These are phyloP conservation scores for Ataeniobius toweri DNA, from an alignment of 2,797 vertebrate species.

Conservation along the genomic window DNA sequence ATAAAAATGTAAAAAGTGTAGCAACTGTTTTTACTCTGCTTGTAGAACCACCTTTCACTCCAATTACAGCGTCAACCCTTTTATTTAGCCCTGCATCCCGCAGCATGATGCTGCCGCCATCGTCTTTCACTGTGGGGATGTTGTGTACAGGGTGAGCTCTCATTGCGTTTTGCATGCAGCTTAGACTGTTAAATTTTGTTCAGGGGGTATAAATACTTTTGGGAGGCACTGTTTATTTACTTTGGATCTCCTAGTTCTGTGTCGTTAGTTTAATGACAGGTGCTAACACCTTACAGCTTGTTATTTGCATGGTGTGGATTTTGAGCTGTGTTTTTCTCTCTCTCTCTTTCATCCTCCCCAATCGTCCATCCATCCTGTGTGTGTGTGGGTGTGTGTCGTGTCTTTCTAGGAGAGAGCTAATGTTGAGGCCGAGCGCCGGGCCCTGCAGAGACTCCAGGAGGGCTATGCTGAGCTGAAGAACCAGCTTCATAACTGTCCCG, in stretches of 20 bases:
- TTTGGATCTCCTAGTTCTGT: neutral
- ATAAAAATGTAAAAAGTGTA: too few relatives aligned
- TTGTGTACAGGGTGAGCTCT: too few relatives aligned
- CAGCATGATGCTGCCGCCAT: too few relatives aligned
- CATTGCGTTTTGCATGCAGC: too few relatives aligned
- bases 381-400: conserved; percentile 63
- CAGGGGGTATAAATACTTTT: too few relatives aligned
- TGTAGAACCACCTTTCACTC: too few relatives aligned
- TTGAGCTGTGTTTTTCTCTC: conserved; percentile 68
- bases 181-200: too few relatives aligned
- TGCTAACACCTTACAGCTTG: conserved; percentile 79
- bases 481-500: conserved; percentile 97
- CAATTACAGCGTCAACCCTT: too few relatives aligned
- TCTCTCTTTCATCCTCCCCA: conserved; percentile 35
- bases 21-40: too few relatives aligned
- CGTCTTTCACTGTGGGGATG: too few relatives aligned
- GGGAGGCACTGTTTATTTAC: too few relatives aligned
- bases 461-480: conserved; percentile 92
- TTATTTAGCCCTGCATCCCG: too few relatives aligned
- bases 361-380: conserved; percentile 58
- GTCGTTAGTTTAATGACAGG: conserved; percentile 52
- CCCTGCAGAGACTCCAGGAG: conserved; percentile 90
- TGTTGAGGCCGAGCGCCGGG: conserved; percentile 91
- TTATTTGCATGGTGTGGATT: conserved; percentile 74
- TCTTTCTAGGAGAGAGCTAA: conserved; percentile 94